phyloP scores from a whole-genome alignment of 2,113 vertebrate genomes.

The Zosterops japonicus region DNA sequence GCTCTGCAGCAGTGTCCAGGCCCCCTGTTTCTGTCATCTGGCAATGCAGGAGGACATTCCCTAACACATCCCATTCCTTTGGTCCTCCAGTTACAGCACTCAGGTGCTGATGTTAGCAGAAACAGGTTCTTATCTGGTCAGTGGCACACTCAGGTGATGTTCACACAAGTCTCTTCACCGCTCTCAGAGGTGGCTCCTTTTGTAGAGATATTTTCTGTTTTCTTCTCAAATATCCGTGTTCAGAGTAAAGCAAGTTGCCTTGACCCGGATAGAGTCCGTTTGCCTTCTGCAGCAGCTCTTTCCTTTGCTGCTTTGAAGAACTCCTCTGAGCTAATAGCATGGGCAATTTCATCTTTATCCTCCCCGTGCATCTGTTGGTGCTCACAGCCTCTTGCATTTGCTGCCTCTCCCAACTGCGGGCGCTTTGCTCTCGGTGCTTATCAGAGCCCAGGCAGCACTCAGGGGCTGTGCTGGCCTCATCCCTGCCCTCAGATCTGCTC shows the following conservation, averaged over 20 bases:
- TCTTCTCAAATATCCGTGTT: not conserved
- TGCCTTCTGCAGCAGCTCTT: not conserved
- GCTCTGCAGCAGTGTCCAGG: not conserved
- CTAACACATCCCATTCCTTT: not conserved
- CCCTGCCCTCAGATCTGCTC: not conserved
- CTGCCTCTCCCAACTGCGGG: not conserved
- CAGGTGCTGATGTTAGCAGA: not conserved
- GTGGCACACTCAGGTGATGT: not conserved
- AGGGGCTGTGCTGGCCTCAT: not conserved
- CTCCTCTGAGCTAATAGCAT: not conserved
- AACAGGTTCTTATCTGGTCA: not conserved
- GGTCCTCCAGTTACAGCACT: not conserved
- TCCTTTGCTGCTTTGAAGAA: constrained; percentile 13
- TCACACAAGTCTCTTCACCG: not conserved
- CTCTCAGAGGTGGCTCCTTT: not conserved
- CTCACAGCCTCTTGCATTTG: not conserved
- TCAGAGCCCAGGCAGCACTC: not conserved
- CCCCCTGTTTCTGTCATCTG: not conserved
- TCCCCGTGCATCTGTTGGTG: not conserved
- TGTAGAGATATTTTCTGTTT: not conserved
- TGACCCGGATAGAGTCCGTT: not conserved
- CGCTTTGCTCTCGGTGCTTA: not conserved
- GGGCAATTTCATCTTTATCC: constrained; percentile 32
- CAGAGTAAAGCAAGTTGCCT: not conserved
- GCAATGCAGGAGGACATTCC: not conserved